These are phyloP conservation scores for Noctua janthina DNA, from an alignment of 2,888 invertebrate genomes.

Conservation along the genomic window DNA sequence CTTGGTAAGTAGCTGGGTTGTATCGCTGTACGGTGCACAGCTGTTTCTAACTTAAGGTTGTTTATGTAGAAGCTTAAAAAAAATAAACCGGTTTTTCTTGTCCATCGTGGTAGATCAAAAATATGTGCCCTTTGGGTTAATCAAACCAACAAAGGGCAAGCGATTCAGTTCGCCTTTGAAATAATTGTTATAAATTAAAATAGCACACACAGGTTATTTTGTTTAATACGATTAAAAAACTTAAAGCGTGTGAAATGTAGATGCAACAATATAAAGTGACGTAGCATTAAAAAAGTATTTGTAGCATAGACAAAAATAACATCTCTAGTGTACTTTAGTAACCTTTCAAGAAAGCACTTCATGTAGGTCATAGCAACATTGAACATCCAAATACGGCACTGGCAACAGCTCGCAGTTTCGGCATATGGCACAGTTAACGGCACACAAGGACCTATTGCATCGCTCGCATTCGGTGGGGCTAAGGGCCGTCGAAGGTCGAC, in stretches of 20 bases:
- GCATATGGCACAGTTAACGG: slow-evolving; percentile 67
- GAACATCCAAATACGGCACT: slow-evolving; percentile 61
- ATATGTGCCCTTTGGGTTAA: slow-evolving; percentile 8
- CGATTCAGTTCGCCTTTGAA: slow-evolving; percentile 6
- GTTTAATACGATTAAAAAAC: slow-evolving; percentile 25
- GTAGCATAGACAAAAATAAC: background rate
- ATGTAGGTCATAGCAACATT: slow-evolving; percentile 66
- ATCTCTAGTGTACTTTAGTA: background rate
- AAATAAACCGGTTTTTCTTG: background rate
- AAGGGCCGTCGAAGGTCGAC: slow-evolving; percentile 77
- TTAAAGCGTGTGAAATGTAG: slow-evolving; percentile 33
- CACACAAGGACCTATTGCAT: slow-evolving; percentile 71
- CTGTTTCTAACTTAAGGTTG: slow-evolving; percentile 19
- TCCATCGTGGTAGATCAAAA: background rate
- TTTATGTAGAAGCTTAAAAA: background rate
- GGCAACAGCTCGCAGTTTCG: slow-evolving; percentile 64
- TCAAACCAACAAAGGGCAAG: background rate
- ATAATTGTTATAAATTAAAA: slow-evolving; percentile 43
- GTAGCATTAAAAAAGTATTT: background rate
- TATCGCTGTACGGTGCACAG: background rate
- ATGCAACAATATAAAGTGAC: slow-evolving; percentile 15
- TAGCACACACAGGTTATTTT: slow-evolving; percentile 28
- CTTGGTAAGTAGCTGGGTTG: slow-evolving; percentile 4
- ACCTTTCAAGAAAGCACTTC: slow-evolving; percentile 50
- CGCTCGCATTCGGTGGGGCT: slow-evolving; percentile 56